phyloP scores from a whole-genome alignment of 23 tunicate species.

The Styela clava region DNA sequence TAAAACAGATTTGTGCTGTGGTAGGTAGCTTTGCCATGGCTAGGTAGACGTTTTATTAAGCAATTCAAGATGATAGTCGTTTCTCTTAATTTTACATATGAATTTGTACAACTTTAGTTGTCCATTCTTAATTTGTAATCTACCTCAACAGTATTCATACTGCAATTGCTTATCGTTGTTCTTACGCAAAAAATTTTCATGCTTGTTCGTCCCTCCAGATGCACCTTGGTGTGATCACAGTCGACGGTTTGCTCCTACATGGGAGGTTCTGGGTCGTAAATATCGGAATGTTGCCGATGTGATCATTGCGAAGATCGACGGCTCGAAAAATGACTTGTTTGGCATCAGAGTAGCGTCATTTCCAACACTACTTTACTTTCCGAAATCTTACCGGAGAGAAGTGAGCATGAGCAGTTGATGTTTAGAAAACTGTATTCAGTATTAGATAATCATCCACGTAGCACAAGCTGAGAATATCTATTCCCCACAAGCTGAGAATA shows the following conservation, averaged over 20 bases:
- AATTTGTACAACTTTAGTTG: too few relatives aligned
- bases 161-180: too few relatives aligned
- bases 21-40: too few relatives aligned
- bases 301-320: slow-evolving; percentile 66
- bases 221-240: slow-evolving; percentile 93
- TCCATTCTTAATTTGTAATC: too few relatives aligned
- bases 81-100: too few relatives aligned
- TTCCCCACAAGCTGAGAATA: too few relatives aligned
- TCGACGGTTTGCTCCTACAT: slow-evolving; percentile 43
- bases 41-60: too few relatives aligned
- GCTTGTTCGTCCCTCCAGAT: slow-evolving; percentile 42
- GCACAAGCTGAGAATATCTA: too few relatives aligned
- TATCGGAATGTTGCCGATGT: slow-evolving; percentile 42
- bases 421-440: neutral
- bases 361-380: slow-evolving; percentile 61
- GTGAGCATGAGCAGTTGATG: slow-evolving; percentile 20
- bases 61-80: too few relatives aligned
- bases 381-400: slow-evolving; percentile 27
- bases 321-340: slow-evolving; percentile 58
- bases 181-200: too few relatives aligned
- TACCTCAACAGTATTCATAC: too few relatives aligned
- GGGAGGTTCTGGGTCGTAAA: slow-evolving; percentile 50
- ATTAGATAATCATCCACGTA: neutral
- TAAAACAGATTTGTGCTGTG: too few relatives aligned
- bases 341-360: slow-evolving; percentile 35